phyloP scores from a whole-genome alignment of 2,113 vertebrate genomes.

The Odocoileus virginianus region DNA sequence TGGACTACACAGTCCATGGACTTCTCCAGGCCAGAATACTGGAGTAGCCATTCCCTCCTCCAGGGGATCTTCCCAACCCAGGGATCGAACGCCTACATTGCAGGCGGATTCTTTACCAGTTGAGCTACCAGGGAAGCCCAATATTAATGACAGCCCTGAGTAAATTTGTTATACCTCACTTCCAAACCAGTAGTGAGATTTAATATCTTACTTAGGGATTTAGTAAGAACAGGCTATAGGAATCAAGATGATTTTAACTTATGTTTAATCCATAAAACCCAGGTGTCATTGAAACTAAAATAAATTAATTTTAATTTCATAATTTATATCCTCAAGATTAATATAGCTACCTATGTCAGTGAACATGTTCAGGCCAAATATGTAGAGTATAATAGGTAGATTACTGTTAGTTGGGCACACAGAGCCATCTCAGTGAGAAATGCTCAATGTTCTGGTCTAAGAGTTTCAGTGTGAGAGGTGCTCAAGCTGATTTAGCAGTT shows the following conservation, averaged over 20 bases:
- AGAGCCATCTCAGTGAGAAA: not conserved
- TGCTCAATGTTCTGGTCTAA: not conserved
- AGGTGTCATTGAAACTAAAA: not conserved
- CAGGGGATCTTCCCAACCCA: not conserved
- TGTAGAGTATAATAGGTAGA: not conserved
- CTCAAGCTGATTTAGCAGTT: conserved; percentile 35
- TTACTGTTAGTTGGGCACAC: not conserved
- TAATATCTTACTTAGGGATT: not conserved
- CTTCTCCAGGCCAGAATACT: not conserved
- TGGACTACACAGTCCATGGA: not conserved
- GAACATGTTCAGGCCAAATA: not conserved
- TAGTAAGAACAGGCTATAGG: not conserved
- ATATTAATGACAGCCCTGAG: not conserved
- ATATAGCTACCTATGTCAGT: not conserved
- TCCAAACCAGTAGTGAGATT: not conserved
- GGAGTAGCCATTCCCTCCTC: not conserved
- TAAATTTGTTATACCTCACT: not conserved
- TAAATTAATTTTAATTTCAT: conserved; percentile 27
- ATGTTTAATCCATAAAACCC: not conserved
- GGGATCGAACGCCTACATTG: not conserved
- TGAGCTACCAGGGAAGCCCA: not conserved
- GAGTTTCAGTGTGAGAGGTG: not conserved
- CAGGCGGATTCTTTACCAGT: not conserved
- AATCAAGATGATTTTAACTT: not conserved
- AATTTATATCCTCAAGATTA: not conserved